Conservation (phyloP, 1,140 invertebrate genomes). For the Caenorhabditis briggsae region DNA sequence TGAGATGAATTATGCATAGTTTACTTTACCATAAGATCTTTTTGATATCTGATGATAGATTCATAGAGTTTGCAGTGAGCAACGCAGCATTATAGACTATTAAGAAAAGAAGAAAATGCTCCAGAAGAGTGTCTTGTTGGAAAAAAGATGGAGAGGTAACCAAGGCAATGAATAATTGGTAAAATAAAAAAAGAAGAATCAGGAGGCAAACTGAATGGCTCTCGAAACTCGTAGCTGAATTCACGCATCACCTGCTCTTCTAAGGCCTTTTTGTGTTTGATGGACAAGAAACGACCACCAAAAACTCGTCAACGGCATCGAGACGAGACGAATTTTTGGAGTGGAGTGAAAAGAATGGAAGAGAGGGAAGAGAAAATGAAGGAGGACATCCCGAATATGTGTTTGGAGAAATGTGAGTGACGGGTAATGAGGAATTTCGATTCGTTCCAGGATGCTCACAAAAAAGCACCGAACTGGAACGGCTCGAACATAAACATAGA, state of each 20-base stretch:
- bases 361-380: neutral
- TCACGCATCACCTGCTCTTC: constrained; percentile 47
- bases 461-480: neutral
- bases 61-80: neutral
- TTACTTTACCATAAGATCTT: constrained; percentile 27
- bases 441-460: neutral
- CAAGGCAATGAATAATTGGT: constrained; percentile 27
- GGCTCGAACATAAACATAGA: neutral
- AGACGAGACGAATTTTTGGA: neutral
- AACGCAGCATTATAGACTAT: neutral
- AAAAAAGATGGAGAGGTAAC: neutral
- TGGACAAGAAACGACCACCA: neutral
- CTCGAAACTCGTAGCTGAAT: constrained; percentile 6
- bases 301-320: constrained; percentile 28
- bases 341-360: neutral
- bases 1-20: constrained; percentile 50
- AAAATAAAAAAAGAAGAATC: neutral
- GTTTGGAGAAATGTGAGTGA: constrained; percentile 38
- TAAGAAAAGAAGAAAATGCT: neutral
- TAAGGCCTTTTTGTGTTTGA: constrained; percentile 21
- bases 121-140: neutral
- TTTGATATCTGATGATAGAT: constrained; percentile 29
- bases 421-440: constrained; percentile 42
- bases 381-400: constrained; percentile 24
- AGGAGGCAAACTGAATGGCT: neutral